Conservation (phyloP, 37 sponge, comb jelly and placozoan species). For the Halisarca cf. caerulea region DNA sequence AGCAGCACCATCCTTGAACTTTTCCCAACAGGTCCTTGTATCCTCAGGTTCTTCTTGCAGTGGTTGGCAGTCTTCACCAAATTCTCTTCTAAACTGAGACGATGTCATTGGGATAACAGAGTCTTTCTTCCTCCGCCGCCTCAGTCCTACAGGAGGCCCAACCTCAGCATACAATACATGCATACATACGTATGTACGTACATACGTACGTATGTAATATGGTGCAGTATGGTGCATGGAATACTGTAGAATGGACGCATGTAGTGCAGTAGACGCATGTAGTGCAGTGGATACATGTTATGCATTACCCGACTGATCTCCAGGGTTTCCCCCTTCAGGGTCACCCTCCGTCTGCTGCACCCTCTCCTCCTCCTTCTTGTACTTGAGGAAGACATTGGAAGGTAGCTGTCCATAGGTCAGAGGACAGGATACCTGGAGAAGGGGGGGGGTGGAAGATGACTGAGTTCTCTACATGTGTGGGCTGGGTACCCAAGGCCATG, state of each 20-base stretch:
- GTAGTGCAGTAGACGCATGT: too few species aligned
- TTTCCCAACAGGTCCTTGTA: too few species aligned
- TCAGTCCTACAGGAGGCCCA: not conserved
- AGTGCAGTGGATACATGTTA: too few species aligned
- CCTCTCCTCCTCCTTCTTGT: not conserved
- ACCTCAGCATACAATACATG: not conserved
- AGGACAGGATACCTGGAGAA: conserved; percentile 39
- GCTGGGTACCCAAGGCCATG: too few species aligned
- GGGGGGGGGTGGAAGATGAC: too few species aligned
- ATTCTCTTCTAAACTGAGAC: not conserved
- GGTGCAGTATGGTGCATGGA: too few species aligned
- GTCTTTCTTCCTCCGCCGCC: not conserved
- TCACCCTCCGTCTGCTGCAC: conserved; percentile 2
- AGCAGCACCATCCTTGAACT: not conserved
- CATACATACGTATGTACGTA: not conserved
- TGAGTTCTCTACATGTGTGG: too few species aligned
- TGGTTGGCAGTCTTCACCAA: not conserved
- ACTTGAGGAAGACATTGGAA: conserved; percentile 1
- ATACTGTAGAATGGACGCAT: too few species aligned
- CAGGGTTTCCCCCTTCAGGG: not conserved
- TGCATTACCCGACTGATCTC: not conserved
- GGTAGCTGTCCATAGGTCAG: conserved; percentile 38
- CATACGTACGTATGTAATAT: too few species aligned
- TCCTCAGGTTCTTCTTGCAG: too few species aligned
- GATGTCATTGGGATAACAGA: conserved; percentile 18